Conservation (phyloP, 2,797 vertebrate genomes). For the Streptopelia turtur region DNA sequence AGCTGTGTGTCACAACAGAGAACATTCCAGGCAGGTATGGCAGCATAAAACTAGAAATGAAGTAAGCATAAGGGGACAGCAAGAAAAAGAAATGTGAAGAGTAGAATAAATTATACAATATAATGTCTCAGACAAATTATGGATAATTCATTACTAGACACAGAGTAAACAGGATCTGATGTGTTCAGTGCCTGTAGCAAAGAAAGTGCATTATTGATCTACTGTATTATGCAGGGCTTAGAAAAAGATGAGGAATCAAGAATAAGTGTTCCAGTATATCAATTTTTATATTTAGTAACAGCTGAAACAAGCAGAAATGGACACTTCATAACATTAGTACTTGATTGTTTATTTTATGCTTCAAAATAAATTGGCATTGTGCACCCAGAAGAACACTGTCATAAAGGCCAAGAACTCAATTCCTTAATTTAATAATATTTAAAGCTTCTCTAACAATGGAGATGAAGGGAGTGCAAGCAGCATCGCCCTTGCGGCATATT, state of each 20-base stretch:
- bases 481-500: background rate
- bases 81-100: background rate
- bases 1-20: background rate
- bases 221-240: constrained; percentile 15
- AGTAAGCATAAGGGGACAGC: background rate
- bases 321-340: constrained; percentile 44
- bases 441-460: constrained; percentile 11
- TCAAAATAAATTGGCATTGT: constrained; percentile 40
- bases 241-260: background rate
- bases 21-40: background rate
- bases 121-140: background rate
- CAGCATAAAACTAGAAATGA: background rate
- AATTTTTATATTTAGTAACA: constrained; percentile 65
- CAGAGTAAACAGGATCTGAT: constrained; percentile 35
- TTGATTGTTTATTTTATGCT: constrained; percentile 50
- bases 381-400: constrained; percentile 21
- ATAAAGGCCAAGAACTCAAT: constrained; percentile 42
- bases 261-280: constrained; percentile 47
- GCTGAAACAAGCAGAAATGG: constrained; percentile 66
- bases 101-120: background rate
- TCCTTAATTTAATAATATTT: constrained; percentile 41
- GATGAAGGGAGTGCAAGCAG: background rate
- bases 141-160: constrained; percentile 53
- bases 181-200: background rate
- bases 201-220: constrained; percentile 58